Evolutionary conservation across 2,888 invertebrate species (phyloP).

Genomic region (Hydriomena furcata): DNA sequence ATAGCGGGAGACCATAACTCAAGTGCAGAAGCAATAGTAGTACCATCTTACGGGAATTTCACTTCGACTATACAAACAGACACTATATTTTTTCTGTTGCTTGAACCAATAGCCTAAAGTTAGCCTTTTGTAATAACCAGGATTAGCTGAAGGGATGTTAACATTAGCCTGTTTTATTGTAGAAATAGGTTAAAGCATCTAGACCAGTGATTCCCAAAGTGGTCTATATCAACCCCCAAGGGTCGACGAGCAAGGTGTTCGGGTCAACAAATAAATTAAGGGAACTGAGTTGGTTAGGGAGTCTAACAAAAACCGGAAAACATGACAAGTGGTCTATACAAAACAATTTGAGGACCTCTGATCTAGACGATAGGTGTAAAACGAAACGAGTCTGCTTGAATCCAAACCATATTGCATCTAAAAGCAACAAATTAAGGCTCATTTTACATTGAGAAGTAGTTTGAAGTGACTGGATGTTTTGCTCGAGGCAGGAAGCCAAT

Average conservation of each 20-base stretch:
- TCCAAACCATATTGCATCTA: not conserved
- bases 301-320: no score
- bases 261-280: no score
- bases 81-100: not conserved
- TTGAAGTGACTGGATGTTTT: not conserved
- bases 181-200: no score
- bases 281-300: no score
- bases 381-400: not conserved
- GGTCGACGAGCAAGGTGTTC: no score
- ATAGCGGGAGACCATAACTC: constrained; percentile 16
- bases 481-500: constrained; percentile 17
- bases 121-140: not conserved
- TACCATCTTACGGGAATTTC: not conserved
- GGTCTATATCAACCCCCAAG: no score
- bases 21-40: constrained; percentile 7
- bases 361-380: no score
- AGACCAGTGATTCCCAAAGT: no score
- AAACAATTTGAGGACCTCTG: no score
- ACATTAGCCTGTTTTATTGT: no score
- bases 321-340: no score
- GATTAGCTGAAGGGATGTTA: no score
- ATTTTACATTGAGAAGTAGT: not conserved
- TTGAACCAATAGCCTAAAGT: not conserved
- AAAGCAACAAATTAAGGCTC: not conserved
- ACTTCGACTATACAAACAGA: not conserved